A percentile compares a stretch with the other conserved stretches of the same genome.
These are phyloP conservation scores for Prorops nasuta DNA, from an alignment of 1,140 invertebrate genomes.

Conservation along the genomic window DNA sequence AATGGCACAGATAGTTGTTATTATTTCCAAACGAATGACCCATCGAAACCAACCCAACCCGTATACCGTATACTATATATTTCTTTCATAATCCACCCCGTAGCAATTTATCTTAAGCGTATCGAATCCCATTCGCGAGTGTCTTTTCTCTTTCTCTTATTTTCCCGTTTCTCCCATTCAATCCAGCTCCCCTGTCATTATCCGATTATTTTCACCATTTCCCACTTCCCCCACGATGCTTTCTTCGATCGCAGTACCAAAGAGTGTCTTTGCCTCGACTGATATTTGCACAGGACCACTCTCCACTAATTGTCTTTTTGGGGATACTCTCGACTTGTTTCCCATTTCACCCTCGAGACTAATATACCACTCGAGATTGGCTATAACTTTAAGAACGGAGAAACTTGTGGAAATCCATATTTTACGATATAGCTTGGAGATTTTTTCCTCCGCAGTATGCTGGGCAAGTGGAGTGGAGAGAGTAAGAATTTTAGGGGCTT, in stretches of 20 bases:
- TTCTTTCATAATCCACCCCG: constrained; percentile 26
- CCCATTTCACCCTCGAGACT: too few relatives aligned
- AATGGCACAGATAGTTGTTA: constrained; percentile 5
- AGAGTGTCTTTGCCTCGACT: constrained; percentile 25
- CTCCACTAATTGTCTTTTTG: constrained; percentile 21
- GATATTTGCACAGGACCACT: constrained; percentile 28
- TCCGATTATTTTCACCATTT: constrained; percentile 33
- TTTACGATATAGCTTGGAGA: too few relatives aligned
- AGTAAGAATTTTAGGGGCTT: too few relatives aligned
- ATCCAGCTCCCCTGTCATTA: constrained; percentile 17
- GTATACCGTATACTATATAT: constrained; percentile 13
- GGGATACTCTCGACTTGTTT: too few relatives aligned
- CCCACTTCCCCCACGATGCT: constrained; percentile 15
- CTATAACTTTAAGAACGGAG: too few relatives aligned
- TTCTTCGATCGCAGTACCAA: constrained; percentile 24
- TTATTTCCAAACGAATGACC: constrained; percentile 19
- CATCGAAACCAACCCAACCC: too few relatives aligned
- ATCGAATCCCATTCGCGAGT: constrained; percentile 27
- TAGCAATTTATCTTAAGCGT: constrained; percentile 34
- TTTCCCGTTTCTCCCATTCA: constrained; percentile 19
- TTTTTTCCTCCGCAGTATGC: too few relatives aligned
- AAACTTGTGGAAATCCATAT: too few relatives aligned
- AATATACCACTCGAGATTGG: too few relatives aligned
- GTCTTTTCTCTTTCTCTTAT: constrained; percentile 17
- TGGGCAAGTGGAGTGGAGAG: too few relatives aligned